These are phyloP conservation scores for Drosophila lutescens DNA, from an alignment of 2,888 invertebrate genomes.

Conservation along the genomic window DNA sequence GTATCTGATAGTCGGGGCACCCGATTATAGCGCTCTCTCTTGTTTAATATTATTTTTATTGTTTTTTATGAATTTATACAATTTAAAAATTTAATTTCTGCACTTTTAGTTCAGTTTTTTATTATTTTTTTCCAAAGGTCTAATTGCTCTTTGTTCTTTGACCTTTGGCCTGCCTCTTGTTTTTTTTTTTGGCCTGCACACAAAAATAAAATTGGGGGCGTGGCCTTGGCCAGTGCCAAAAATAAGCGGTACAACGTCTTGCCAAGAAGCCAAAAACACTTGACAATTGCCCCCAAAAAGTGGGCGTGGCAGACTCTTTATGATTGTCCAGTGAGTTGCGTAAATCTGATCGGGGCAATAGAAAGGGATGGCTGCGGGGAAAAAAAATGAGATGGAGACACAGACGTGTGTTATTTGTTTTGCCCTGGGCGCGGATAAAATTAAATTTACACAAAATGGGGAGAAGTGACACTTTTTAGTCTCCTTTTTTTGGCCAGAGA, in stretches of 20 bases:
- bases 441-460: slow-evolving; percentile 62
- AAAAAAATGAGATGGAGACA: background rate
- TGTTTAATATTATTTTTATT: too few relatives aligned
- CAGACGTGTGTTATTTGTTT: slow-evolving; percentile 58
- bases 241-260: background rate
- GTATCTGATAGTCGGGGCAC: too few relatives aligned
- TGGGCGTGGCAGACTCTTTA: slow-evolving; percentile 54
- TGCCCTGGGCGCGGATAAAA: slow-evolving; percentile 69
- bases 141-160: slow-evolving; percentile 1
- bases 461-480: slow-evolving; percentile 45
- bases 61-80: too few relatives aligned
- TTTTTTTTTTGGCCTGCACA: background rate
- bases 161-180: background rate
- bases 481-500: slow-evolving; percentile 21
- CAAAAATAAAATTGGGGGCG: background rate
- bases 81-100: background rate
- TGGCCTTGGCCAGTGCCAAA: slow-evolving; percentile 10
- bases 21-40: too few relatives aligned
- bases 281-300: slow-evolving; percentile 12
- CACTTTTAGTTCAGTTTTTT: background rate
- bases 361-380: background rate
- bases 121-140: background rate
- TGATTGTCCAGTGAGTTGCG: slow-evolving; percentile 59
- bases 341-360: slow-evolving; percentile 15
- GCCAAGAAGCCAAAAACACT: slow-evolving; percentile 15